Evolutionary conservation across 2,888 invertebrate genomes (phyloP), one percentile per base, ranked within the genome.

Genomic region (Torymus texanus): DNA sequence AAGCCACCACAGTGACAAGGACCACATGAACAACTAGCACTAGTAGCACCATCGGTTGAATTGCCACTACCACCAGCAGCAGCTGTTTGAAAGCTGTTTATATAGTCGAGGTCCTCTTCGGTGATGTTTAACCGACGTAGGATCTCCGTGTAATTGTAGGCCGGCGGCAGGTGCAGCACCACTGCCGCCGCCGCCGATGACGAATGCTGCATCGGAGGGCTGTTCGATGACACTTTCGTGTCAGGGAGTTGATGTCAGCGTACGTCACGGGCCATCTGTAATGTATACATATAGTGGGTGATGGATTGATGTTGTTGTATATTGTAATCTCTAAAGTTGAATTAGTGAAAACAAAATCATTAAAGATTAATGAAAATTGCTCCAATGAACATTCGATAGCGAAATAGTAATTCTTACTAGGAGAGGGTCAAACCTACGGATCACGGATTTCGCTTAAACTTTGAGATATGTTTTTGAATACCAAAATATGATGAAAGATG

Each of bases 1-100:
- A 90, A 91, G 0, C 93, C 93, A 59, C 92, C 92, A 84, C 94
- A 94, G 88, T 94, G 94, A 81, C 88, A 88, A 10, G 81, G 68
- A 1, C 55, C 71, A 56, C 80, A 76, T 12, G 18, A 11, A 68
- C 72, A 76, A 29, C 63, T 41, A 10, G n/a, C 41, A 5, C 68
- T 56, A 50, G 51, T 53, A 10, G 50, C 56, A 3, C 16, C 55
- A 16, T 16, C 8, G 24, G 2, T 13, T 16, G 13, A 18, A 18
- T 41, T 41, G 10, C 16, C 8, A 16, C 3, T 12, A 16, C 18
- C 59, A 18, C 16, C 29, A 13, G 14, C 16, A 16, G 56, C 82
- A 82, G 2, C 73, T 58, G 53, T 80, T 18, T 68, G 82, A 79
- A 84, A 86, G 55, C 81, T 87, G 76, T 84, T 85, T 78, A 86